A percentile compares a stretch with the other conserved stretches of the same genome.
phyloP scores from a whole-genome alignment of 2,113 vertebrate genomes.

The Melanerpes formicivorus region DNA sequence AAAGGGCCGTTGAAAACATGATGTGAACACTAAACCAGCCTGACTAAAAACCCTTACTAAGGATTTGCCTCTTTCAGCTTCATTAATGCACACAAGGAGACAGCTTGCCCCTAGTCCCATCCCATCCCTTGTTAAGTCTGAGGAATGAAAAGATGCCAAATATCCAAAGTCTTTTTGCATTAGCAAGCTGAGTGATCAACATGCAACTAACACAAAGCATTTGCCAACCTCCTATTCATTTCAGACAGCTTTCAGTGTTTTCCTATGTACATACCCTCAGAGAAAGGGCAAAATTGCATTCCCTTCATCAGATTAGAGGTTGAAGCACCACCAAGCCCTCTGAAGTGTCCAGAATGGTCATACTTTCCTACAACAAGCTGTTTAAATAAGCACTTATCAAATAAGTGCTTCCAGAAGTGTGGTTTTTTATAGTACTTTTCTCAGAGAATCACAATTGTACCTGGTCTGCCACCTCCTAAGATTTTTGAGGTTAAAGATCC shows the following conservation, averaged over 20 bases:
- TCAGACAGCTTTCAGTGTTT: not conserved
- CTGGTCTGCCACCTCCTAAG: not conserved
- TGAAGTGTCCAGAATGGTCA: not conserved
- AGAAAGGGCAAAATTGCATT: not conserved
- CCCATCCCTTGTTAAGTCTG: not conserved
- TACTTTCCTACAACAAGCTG: not conserved
- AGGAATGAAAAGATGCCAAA: too few species aligned
- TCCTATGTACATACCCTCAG: not conserved
- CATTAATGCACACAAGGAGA: not conserved
- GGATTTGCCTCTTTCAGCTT: not conserved
- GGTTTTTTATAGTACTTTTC: not conserved
- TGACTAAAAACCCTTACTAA: not conserved
- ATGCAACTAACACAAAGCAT: not conserved
- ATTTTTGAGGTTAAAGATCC: not conserved
- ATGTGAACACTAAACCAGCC: not conserved
- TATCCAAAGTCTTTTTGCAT: not conserved
- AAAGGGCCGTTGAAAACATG: not conserved
- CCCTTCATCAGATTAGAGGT: not conserved
- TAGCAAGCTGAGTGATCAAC: not conserved
- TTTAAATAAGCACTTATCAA: not conserved
- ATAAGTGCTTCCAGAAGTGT: not conserved
- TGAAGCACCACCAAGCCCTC: not conserved
- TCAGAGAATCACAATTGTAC: not conserved
- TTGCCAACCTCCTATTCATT: not conserved
- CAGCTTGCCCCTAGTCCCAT: not conserved